These are phyloP conservation scores for Pardalotus punctatus DNA, from an alignment of 2,113 vertebrate genomes.

Conservation along the genomic window DNA sequence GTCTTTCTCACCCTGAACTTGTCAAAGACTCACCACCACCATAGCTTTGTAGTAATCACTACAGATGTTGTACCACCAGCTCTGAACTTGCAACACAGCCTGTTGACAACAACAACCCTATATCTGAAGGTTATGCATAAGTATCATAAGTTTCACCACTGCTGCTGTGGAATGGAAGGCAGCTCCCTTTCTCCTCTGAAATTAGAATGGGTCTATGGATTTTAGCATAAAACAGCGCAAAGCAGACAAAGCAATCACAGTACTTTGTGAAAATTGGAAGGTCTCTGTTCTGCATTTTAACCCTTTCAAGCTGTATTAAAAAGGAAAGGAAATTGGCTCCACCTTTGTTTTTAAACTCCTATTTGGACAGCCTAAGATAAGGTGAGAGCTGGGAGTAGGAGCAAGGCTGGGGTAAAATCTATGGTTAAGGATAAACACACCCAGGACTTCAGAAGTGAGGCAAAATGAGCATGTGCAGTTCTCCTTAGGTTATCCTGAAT, in stretches of 20 bases:
- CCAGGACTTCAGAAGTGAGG: not conserved
- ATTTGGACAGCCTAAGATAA: not conserved
- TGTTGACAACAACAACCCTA: not conserved
- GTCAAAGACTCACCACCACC: not conserved
- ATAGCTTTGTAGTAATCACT: not conserved
- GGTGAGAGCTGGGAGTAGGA: not conserved
- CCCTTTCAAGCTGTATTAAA: not conserved
- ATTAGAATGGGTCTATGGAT: not conserved
- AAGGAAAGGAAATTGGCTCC: not conserved
- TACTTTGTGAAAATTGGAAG: not conserved
- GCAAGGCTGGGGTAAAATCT: conserved; percentile 1
- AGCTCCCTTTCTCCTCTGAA: not conserved
- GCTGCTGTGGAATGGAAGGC: not conserved
- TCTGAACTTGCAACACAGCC: not conserved
- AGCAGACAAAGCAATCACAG: not conserved
- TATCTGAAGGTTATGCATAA: not conserved
- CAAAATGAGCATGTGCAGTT: not conserved
- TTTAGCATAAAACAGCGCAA: not conserved
- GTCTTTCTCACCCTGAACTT: not conserved
- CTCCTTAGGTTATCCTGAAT: not conserved
- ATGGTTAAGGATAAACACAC: not conserved
- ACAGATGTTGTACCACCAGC: not conserved
- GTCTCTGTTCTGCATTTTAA: not conserved
- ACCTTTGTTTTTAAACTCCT: not conserved
- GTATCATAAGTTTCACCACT: not conserved